Conservation (phyloP, 2,888 invertebrate genomes). For the Pterostichus niger region DNA sequence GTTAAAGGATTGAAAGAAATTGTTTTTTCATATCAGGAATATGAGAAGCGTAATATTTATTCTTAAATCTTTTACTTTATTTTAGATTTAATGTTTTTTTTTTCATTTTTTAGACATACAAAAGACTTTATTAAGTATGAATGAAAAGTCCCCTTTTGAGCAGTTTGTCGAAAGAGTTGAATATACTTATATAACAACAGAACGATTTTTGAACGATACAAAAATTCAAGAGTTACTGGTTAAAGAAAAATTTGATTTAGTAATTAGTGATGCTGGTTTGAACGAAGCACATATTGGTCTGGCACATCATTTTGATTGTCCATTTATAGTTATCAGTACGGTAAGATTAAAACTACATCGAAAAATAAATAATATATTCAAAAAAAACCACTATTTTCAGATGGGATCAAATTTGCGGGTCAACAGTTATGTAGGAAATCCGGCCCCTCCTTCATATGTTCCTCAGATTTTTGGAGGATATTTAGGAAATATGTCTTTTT, state of each 20-base stretch:
- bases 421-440: slow-evolving; percentile 77
- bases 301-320: slow-evolving; percentile 74
- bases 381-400: neutral
- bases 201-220: slow-evolving; percentile 70
- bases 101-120: neutral
- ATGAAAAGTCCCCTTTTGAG: neutral
- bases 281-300: slow-evolving; percentile 77
- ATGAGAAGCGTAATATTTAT: neutral
- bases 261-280: slow-evolving; percentile 77
- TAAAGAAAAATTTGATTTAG: slow-evolving; percentile 75
- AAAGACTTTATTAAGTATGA: neutral
- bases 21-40: neutral
- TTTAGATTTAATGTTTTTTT: neutral
- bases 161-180: neutral
- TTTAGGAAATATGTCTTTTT: slow-evolving; percentile 78
- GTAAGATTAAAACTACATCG: slow-evolving; percentile 67
- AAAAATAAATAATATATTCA: neutral
- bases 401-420: slow-evolving; percentile 76
- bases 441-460: slow-evolving; percentile 78
- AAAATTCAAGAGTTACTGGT: slow-evolving; percentile 71
- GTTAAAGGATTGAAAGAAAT: slow-evolving; percentile 16
- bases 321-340: slow-evolving; percentile 75
- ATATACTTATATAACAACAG: slow-evolving; percentile 38
- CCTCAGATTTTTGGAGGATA: slow-evolving; percentile 77
- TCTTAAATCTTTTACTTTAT: neutral